phyloP scores from a whole-genome alignment of 2,797 vertebrate genomes.

The Florisuga fusca region DNA sequence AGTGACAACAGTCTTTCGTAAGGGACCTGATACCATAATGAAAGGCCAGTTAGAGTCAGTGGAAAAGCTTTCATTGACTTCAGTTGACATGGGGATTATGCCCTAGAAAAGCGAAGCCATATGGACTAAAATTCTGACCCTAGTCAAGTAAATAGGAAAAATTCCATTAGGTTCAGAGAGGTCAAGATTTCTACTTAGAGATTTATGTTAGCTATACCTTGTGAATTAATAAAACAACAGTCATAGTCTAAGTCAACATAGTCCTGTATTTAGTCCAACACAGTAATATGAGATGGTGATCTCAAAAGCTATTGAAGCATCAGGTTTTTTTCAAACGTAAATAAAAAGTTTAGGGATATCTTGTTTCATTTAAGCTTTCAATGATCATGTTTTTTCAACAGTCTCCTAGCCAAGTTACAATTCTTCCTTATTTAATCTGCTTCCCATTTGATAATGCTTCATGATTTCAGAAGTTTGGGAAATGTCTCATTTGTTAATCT shows the following conservation, averaged over 20 bases:
- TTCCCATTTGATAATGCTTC: background rate
- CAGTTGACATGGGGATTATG: background rate
- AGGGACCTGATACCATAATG: constrained; percentile 8
- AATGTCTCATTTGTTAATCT: background rate
- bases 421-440: background rate
- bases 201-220: background rate
- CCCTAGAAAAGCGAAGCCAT: background rate
- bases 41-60: constrained; percentile 9
- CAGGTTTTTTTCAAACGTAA: background rate
- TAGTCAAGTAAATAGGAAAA: background rate
- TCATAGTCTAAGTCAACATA: background rate
- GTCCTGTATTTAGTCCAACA: background rate
- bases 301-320: background rate
- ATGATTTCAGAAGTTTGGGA: background rate
- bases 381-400: background rate
- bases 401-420: background rate
- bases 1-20: constrained; percentile 12
- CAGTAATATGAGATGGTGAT: background rate
- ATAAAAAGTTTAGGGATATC: background rate
- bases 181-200: background rate
- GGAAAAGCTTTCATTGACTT: constrained; percentile 20
- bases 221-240: background rate
- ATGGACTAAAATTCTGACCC: background rate
- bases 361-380: background rate
- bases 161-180: background rate